Percentiles rank a stretch among this genome's conserved stretches.
Conservation (phyloP, 1,140 invertebrate genomes). For the Euwallacea fornicatus region DNA sequence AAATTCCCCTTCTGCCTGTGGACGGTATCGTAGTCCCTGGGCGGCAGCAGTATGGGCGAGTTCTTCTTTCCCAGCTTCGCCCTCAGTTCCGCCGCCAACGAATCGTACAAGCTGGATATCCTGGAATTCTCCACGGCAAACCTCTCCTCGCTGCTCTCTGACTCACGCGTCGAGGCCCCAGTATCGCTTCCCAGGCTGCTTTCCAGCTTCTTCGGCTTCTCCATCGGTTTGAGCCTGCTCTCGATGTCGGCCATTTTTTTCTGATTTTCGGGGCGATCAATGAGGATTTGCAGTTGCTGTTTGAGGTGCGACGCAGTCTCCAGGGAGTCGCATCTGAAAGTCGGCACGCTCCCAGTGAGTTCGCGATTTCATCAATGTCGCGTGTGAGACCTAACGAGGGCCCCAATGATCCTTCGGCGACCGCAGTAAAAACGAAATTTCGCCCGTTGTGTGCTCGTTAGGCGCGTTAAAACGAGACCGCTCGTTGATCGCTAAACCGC, state of each 20-base stretch:
- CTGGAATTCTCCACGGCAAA: slow-evolving; percentile 52
- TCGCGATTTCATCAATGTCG: too few relatives aligned
- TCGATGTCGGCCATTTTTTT: slow-evolving; percentile 83
- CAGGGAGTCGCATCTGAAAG: slow-evolving; percentile 77
- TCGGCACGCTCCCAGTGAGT: too few relatives aligned
- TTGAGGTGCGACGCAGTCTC: slow-evolving; percentile 86
- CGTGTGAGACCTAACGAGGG: too few relatives aligned
- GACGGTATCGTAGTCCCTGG: slow-evolving; percentile 90
- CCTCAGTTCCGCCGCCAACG: slow-evolving; percentile 85
- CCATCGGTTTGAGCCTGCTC: slow-evolving; percentile 56
- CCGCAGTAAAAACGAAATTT: too few relatives aligned
- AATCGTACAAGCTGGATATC: slow-evolving; percentile 80
- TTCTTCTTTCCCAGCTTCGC: slow-evolving; percentile 78
- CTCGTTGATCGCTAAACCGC: too few relatives aligned
- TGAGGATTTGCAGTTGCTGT: slow-evolving; percentile 78
- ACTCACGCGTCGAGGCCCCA: slow-evolving; percentile 72
- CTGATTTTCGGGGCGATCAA: slow-evolving; percentile 83
- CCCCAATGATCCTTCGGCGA: too few relatives aligned
- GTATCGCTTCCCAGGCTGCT: slow-evolving; percentile 73
- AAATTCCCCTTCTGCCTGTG: slow-evolving; percentile 82
- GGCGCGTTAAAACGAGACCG: too few relatives aligned
- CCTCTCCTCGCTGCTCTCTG: slow-evolving; percentile 71
- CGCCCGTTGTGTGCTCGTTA: too few relatives aligned
- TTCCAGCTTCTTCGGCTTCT: slow-evolving; percentile 62
- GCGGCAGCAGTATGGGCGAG: slow-evolving; percentile 83